Base-by-base conservation (phyloP, 2,113 vertebrate species). In the Athene cunicularia region DNA sequence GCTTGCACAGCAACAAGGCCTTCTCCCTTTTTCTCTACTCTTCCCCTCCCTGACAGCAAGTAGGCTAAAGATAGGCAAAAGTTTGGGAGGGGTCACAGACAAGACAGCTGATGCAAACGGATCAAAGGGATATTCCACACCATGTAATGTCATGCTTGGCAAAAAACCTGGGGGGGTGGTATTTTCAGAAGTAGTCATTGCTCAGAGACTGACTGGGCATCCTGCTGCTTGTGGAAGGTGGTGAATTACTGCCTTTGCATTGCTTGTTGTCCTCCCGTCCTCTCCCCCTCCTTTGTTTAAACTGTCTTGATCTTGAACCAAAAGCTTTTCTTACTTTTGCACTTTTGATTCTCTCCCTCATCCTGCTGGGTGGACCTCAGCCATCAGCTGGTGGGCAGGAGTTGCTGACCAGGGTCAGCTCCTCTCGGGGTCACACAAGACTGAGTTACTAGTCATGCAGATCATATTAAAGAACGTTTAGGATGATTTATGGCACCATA, bases 401-500 rank as follows among this genome's bases (percentile, higher is more conserved):
- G 17, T 16, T 74, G 37, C 35, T 91, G 22, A 28, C 8, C 28
- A 84, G 33, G 8, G 41, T 84, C 50, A 87, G 28, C 5, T 71
- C 27, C 41, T 22, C 37, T 70, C 59, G 66, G 32, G 77, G 73
- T 58, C 21, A 55, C 30, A 37, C 63, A 73, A 53, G 7, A 22
- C 16, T 58, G 11, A 83, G 37, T 47, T 49, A 74, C 12, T 52
- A 74, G 10, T 55, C 35, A 58, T 12, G 11, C 16, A 70, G 33
- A 59, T 72, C 62, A 95, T 9, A 45, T 50, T 28, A 49, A 76
- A 88, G 12, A 70, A 53, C 80, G n/a, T 16, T 76, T 41, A 60
- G 27, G 35, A 45, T 1, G 2, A 39, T 2, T 33, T 26, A 13
- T 1, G 2, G 30, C 22, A 91, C 9, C 1, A 1, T 8, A 22